Conservation (phyloP, 2,888 invertebrate genomes). For the Chorisops tibialis region DNA sequence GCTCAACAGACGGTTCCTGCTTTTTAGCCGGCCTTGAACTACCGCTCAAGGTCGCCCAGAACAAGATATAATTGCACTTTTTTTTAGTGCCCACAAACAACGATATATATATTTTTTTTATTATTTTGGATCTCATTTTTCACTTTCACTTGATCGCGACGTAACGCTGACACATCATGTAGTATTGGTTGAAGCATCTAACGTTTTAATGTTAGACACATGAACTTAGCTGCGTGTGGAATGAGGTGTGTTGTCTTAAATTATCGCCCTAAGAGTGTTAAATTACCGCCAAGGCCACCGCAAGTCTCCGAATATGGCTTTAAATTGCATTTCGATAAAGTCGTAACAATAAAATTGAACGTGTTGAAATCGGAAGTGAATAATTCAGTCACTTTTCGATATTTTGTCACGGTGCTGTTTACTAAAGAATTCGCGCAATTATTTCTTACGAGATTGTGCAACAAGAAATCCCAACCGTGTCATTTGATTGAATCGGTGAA, state of each 20-base stretch:
- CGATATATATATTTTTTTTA: neutral
- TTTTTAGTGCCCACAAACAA: neutral
- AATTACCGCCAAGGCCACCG: neutral
- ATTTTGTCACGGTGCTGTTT: too few species aligned
- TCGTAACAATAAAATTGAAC: neutral
- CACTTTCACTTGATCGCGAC: constrained; percentile 3
- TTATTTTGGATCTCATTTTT: constrained; percentile 5
- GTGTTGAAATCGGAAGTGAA: neutral
- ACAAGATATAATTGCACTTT: neutral
- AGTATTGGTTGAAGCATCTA: neutral
- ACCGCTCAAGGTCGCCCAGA: neutral
- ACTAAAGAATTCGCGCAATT: too few species aligned
- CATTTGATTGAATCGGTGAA: too few species aligned
- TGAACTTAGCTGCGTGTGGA: too few species aligned
- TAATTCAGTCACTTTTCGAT: too few species aligned
- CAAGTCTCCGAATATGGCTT: neutral
- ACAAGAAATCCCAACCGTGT: too few species aligned
- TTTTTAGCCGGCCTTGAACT: constrained; percentile 5
- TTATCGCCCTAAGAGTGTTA: too few species aligned
- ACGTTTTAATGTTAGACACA: neutral
- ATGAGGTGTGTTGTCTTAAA: neutral
- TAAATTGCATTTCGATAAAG: neutral
- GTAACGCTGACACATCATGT: neutral
- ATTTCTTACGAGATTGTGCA: too few species aligned
- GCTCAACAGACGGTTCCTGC: constrained; percentile 1